A percentile compares a stretch with the other conserved stretches of the same genome.
Evolutionary conservation across 2,888 invertebrate genomes (phyloP).

Genomic region (Argyra leucocephala): DNA sequence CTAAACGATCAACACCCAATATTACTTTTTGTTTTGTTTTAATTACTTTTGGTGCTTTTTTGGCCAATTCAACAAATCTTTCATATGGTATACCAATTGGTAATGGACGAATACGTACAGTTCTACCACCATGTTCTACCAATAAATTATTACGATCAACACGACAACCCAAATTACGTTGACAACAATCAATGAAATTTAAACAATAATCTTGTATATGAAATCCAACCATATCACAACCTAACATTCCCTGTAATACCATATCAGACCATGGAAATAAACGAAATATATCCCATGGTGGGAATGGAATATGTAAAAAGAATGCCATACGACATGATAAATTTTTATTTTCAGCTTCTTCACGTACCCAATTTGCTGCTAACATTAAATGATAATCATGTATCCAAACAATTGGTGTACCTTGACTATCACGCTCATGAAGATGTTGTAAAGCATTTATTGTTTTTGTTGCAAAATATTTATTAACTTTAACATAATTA

Average conservation of each 20-base stretch:
- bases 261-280: slow-evolving; percentile 90
- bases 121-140: slow-evolving; percentile 78
- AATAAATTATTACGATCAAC: slow-evolving; percentile 78
- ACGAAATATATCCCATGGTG: slow-evolving; percentile 86
- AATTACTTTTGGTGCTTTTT: slow-evolving; percentile 57
- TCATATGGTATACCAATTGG: slow-evolving; percentile 87
- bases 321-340: slow-evolving; percentile 75
- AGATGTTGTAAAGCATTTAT: slow-evolving; percentile 54
- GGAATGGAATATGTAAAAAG: slow-evolving; percentile 91
- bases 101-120: slow-evolving; percentile 71
- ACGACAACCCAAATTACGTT: slow-evolving; percentile 74
- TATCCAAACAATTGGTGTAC: slow-evolving; percentile 74
- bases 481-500: slow-evolving; percentile 70
- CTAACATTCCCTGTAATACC: slow-evolving; percentile 82
- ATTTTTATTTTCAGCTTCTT: slow-evolving; percentile 69
- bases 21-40: slow-evolving; percentile 71
- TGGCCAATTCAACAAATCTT: slow-evolving; percentile 70
- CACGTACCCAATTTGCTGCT: slow-evolving; percentile 82
- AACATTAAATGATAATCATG: slow-evolving; percentile 92
- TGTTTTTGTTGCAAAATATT: slow-evolving; percentile 73
- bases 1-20: slow-evolving; percentile 78
- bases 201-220: slow-evolving; percentile 84
- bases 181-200: slow-evolving; percentile 86
- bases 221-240: slow-evolving; percentile 88
- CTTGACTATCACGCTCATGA: slow-evolving; percentile 44